A percentile compares a stretch with the other conserved stretches of the same genome.
Evolutionary conservation across 2,888 invertebrate species (phyloP).

Genomic region (Chrysomela aeneicollis): DNA sequence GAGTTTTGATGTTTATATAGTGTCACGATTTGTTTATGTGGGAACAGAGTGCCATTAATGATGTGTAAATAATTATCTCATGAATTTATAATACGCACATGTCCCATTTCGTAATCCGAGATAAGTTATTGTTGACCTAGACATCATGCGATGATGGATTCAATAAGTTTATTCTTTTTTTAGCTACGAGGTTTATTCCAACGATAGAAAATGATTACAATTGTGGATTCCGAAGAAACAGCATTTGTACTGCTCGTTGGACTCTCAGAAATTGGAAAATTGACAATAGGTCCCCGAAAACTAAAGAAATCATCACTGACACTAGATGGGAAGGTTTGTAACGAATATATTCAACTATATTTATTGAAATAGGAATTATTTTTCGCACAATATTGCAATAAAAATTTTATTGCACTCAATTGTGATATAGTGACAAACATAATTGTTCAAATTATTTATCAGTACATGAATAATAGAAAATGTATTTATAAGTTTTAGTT

Average conservation of each 20-base stretch:
- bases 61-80: constrained; percentile 7
- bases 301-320: constrained; percentile 51
- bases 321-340: constrained; percentile 55
- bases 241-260: constrained; percentile 52
- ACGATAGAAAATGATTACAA: constrained; percentile 49
- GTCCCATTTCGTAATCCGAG: not conserved
- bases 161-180: constrained; percentile 33
- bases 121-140: not conserved
- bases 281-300: constrained; percentile 48
- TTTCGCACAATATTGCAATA: not conserved
- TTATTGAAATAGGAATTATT: not conserved
- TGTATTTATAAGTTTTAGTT: too few relatives aligned
- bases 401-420: too few relatives aligned
- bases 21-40: not conserved
- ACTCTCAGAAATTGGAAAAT: constrained; percentile 52
- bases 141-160: too few relatives aligned
- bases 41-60: not conserved
- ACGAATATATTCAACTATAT: not conserved
- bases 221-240: constrained; percentile 52
- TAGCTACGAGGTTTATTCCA: constrained; percentile 53
- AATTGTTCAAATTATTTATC: too few relatives aligned
- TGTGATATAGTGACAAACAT: too few relatives aligned
- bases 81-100: not conserved
- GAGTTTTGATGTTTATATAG: not conserved
- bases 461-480: too few relatives aligned